Evolutionary conservation across 2,888 invertebrate genomes (phyloP).

Genomic region (Drymonia ruficornis): DNA sequence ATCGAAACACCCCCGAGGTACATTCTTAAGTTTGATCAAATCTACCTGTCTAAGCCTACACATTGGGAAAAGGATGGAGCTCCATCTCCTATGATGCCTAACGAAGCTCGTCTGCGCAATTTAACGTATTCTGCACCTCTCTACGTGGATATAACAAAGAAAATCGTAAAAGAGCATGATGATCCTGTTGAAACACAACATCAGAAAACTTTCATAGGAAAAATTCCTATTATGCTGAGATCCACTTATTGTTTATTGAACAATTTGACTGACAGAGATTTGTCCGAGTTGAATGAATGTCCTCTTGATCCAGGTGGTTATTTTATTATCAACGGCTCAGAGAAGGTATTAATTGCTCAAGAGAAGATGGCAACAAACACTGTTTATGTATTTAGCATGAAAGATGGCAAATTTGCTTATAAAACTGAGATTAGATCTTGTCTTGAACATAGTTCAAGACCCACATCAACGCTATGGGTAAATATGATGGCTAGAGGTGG

Average conservation of each 20-base stretch:
- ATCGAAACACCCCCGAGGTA: constrained; percentile 96
- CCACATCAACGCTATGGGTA: constrained; percentile 99
- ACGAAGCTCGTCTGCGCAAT: constrained; percentile 98
- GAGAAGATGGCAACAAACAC: constrained; percentile 99
- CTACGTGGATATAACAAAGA: constrained; percentile 99
- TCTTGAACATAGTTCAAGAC: constrained; percentile 90
- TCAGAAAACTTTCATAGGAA: constrained; percentile 91
- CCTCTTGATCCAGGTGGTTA: constrained; percentile 99
- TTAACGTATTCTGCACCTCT: constrained; percentile 99
- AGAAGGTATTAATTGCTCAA: constrained; percentile 99
- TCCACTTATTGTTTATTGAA: constrained; percentile 98
- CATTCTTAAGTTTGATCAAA: constrained; percentile 98
- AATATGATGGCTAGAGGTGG: constrained; percentile 99
- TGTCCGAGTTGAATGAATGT: constrained; percentile 99
- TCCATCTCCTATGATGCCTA: constrained; percentile 99
- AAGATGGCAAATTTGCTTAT: constrained; percentile 99
- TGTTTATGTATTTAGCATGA: constrained; percentile 99
- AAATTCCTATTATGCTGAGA: constrained; percentile 99
- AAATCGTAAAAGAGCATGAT: constrained; percentile 95
- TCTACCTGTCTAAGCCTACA: constrained; percentile 99
- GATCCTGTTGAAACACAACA: constrained; percentile 94
- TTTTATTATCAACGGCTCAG: constrained; percentile 99
- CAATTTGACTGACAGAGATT: constrained; percentile 98
- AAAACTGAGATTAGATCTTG: constrained; percentile 98
- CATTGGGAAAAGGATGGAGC: constrained; percentile 99